These are phyloP conservation scores for Eretmodus cyanostictus DNA, from an alignment of 2,113 vertebrate genomes.

Conservation along the genomic window DNA sequence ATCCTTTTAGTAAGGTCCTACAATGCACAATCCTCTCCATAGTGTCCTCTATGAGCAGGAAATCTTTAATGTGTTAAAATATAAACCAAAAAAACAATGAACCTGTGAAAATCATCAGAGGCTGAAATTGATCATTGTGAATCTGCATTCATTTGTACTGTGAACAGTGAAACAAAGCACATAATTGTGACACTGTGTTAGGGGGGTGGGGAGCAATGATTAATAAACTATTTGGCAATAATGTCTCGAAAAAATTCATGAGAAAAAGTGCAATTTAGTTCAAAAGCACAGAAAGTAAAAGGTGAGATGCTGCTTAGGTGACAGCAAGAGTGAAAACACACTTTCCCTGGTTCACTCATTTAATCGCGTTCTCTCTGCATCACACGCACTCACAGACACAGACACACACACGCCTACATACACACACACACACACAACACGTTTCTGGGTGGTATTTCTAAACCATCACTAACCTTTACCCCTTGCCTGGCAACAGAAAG, in stretches of 20 bases:
- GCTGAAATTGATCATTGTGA: background rate
- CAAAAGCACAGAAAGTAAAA: conserved; percentile 38
- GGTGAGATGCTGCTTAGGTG: background rate
- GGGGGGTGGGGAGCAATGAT: background rate
- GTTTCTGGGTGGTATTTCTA: background rate
- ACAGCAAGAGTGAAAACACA: conserved; percentile 16
- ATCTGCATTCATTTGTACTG: background rate
- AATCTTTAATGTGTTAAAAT: background rate
- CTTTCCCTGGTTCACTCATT: conserved; percentile 27
- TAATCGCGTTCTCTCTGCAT: background rate
- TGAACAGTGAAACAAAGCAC: background rate
- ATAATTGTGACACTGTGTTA: background rate
- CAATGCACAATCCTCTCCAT: background rate
- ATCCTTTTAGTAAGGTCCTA: background rate
- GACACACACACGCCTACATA: background rate
- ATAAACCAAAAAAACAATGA: background rate
- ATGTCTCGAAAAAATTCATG: accelerated
- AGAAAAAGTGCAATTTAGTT: background rate
- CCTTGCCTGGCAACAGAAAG: background rate
- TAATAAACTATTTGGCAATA: background rate
- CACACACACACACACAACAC: background rate
- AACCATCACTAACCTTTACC: background rate
- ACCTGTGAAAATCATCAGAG: background rate
- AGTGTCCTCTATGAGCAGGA: background rate
- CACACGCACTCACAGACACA: background rate